Base-by-base conservation (phyloP, 2,888 invertebrate species). In the Serrognathus titanus region DNA sequence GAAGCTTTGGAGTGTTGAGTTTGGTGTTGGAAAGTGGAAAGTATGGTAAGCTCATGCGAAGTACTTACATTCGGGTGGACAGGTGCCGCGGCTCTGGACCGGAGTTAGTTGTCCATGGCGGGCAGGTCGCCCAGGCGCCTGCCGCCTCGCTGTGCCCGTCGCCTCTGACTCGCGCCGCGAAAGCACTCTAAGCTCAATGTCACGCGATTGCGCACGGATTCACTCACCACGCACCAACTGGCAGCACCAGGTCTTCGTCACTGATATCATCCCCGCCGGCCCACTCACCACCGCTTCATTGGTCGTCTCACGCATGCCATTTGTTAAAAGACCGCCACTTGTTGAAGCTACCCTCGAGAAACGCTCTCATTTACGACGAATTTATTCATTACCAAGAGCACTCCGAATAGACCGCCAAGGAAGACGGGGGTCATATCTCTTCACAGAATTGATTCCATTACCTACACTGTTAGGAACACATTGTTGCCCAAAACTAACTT, bases 111-210 rank as follows among this genome's bases (percentile, higher is more conserved):
- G 68, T 70, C 70, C 69, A 71, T 68, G 66, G 69, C 70, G 65
- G 72, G 69, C 66, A 73, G 70, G 68, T 66, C 66, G 65, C 71
- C 69, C 66, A 70, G 70, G 70, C 71, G 71, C 71, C 76, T 72
- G 72, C 76, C 76, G 72, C 75, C 75, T 74, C 75, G 74, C 72
- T 73, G 73, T 70, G 72, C 70, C 73, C 74, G 75, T 73, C 74
- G 76, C 71, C 75, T 73, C 72, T 72, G 73, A 73, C 71, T 73
- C 71, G 70, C 66, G 66, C 59, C 64, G 62, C 62, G 40, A 57
- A 10, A n/a, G 16, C n/a, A 49, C 51, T 41, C 12, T 38, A 36
- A 12, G 24, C 41, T 36, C 46, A 48, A 53, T 60, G 53, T 51
- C 62, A 63, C 70, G 73, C 71, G 71, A 70, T 72, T 73, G 74